Evolutionary conservation across 2,113 vertebrate genomes (phyloP), one percentile per base, ranked within the genome.

Genomic region (Rhabdomys dilectus): DNA sequence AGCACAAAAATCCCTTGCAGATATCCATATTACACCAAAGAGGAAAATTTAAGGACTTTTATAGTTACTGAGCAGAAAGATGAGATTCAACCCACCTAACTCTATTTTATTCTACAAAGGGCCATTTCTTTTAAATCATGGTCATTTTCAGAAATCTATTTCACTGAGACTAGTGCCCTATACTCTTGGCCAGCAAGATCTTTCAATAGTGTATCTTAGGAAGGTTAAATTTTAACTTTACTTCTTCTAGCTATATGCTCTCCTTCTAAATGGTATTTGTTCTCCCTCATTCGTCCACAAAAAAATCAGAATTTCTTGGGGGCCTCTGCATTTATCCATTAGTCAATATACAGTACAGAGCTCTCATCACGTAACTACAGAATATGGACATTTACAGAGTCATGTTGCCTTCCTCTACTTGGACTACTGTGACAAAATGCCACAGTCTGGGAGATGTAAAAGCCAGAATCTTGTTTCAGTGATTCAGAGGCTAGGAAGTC

Each of bases 21-120:
- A 2, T 64, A 5, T 82, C 31, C 91, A 4, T 19, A n/a, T 36
- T 94, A 39, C 3, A 72, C 16, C 15, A 2, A 70, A 45, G 58
- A 85, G 60, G 42, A 93, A 26, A 39, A 5, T 68, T 82, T 48
- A 53, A 97, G 5, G 3, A 62, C 90, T 70, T 75, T 72, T 75
- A 39, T 21, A 77, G 34, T 48, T 56, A 31, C 42, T 86, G 56
- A 81, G 6, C 53, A 2, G 75, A 68, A 81, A 62, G 51, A 72
- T 90, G 26, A 66, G 36, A 88, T 11, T 64, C 68, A 90, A 76
- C 1, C 22, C n/a, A 53, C n/a, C 26, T 34, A 5, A 31, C 29
- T 75, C 22, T 75, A 0, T 36, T 72, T 64, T 64, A 36, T 70
- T 85, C n/a, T 8, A 29, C 60, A 1, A 45, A 53, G 51, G 62